Conservation (phyloP, 1,140 invertebrate species). For the Drosophila burlai region DNA sequence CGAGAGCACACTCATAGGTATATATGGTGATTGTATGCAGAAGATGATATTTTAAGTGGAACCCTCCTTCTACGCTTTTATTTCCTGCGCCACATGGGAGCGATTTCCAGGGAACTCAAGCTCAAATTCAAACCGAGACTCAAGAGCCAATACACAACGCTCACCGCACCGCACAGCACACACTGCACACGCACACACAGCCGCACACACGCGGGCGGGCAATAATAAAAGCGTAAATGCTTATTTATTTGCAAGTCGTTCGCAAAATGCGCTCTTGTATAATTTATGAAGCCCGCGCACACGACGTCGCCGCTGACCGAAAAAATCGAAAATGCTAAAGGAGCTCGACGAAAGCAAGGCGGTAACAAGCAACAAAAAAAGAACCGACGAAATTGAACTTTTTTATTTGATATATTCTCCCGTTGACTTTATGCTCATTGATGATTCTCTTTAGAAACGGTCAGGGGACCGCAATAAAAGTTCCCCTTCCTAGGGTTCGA, state of each 20-base stretch:
- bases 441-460: constrained; percentile 48
- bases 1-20: constrained; percentile 25
- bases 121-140: constrained; percentile 12
- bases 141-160: constrained; percentile 4
- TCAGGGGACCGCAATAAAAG: constrained; percentile 68
- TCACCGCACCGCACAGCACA: constrained; percentile 9
- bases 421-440: constrained; percentile 29
- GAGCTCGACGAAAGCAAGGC: constrained; percentile 11
- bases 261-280: constrained; percentile 78
- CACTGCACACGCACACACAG: constrained; percentile 20
- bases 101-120: constrained; percentile 65
- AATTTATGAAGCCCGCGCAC: constrained; percentile 81
- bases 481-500: constrained; percentile 29
- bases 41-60: constrained; percentile 63
- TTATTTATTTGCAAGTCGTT: constrained; percentile 83
- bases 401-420: constrained; percentile 42
- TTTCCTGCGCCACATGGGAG: constrained; percentile 77
- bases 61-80: constrained; percentile 27
- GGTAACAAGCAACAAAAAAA: constrained; percentile 24
- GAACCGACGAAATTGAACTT: constrained; percentile 70
- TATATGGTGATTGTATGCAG: constrained; percentile 55
- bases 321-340: constrained; percentile 16
- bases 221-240: constrained; percentile 83
- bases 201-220: constrained; percentile 49
- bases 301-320: constrained; percentile 47